A percentile compares a stretch with the other conserved stretches of the same genome.
Evolutionary conservation across 1,140 invertebrate species (phyloP).

Genomic region (Stenopsyche tienmushanensis): DNA sequence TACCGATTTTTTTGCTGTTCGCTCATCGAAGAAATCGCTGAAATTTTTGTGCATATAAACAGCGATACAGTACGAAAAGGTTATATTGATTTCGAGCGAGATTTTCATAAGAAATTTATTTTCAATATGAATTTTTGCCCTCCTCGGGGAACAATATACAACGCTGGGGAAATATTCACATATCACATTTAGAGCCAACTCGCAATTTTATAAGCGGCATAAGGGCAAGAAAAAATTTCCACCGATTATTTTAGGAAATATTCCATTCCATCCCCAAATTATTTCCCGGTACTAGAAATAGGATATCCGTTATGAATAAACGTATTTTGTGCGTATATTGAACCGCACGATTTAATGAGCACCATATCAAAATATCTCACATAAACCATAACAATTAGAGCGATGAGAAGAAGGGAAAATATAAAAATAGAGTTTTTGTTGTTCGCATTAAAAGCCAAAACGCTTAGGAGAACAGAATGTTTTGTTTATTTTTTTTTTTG

Average conservation of each 20-base stretch:
- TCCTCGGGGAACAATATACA: not conserved
- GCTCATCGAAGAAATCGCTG: not conserved
- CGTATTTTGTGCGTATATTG: not conserved
- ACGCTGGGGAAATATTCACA: not conserved
- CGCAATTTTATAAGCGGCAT: too few relatives aligned
- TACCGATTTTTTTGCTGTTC: constrained; percentile 3
- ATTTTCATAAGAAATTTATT: not conserved
- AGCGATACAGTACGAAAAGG: not conserved
- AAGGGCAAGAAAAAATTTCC: too few relatives aligned
- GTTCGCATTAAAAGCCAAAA: constrained; percentile 1
- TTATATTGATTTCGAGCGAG: constrained; percentile 4
- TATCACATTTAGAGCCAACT: too few relatives aligned
- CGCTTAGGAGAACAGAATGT: not conserved
- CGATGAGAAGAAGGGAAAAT: not conserved
- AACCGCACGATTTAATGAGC: not conserved
- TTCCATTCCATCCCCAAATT: too few relatives aligned
- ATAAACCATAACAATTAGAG: not conserved
- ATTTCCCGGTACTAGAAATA: too few relatives aligned
- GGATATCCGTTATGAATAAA: constrained; percentile 5
- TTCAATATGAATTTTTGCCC: not conserved
- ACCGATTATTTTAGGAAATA: too few relatives aligned
- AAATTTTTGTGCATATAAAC: not conserved
- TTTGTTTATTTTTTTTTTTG: constrained; percentile 17
- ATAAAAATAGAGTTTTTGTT: not conserved
- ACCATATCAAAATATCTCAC: not conserved